A percentile compares a stretch with the other conserved stretches of the same genome.
Conservation (phyloP, 1,140 invertebrate species). For the Trichoplusia ni region DNA sequence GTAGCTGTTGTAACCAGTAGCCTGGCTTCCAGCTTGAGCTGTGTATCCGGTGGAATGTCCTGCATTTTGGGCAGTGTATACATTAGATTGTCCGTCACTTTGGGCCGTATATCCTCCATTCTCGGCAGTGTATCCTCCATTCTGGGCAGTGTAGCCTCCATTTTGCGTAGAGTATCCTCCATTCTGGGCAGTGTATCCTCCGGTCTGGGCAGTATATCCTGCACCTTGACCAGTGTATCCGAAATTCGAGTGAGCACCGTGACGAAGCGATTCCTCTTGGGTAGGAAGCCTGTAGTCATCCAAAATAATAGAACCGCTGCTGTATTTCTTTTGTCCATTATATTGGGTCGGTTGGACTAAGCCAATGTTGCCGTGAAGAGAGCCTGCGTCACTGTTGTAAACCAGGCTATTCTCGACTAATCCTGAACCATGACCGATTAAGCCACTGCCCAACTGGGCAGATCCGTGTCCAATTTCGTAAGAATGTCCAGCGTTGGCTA, state of each 20-base stretch:
- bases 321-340: slow-evolving; percentile 54
- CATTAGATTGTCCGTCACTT: background rate
- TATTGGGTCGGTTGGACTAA: slow-evolving; percentile 59
- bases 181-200: background rate
- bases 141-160: background rate
- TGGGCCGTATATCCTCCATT: background rate
- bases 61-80: background rate
- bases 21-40: background rate
- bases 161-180: background rate
- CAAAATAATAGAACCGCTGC: slow-evolving; percentile 69
- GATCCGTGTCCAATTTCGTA: slow-evolving; percentile 39
- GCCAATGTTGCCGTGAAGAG: slow-evolving; percentile 39
- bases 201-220: background rate
- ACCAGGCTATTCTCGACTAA: background rate
- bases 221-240: background rate
- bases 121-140: background rate
- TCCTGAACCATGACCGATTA: slow-evolving; percentile 26
- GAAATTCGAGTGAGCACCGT: slow-evolving; percentile 9
- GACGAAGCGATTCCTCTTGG: slow-evolving; percentile 29
- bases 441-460: slow-evolving; percentile 34
- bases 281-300: slow-evolving; percentile 67
- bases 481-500: slow-evolving; percentile 41
- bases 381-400: background rate
- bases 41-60: background rate
- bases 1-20: slow-evolving; percentile 5